Evolutionary conservation across 1,140 invertebrate genomes (phyloP).

Genomic region (Aphidius gifuensis): DNA sequence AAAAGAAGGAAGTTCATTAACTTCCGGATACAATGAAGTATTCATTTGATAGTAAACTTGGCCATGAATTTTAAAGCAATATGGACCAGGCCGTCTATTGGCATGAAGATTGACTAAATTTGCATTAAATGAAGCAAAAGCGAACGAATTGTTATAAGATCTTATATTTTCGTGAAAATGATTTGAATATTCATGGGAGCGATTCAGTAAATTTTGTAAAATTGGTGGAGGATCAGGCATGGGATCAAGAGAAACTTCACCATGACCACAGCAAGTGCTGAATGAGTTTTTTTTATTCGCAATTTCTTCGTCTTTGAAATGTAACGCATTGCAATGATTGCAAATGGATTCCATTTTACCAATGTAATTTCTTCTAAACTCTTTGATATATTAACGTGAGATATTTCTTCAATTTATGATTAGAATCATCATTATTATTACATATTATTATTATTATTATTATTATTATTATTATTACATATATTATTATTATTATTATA

Average conservation of each 20-base stretch:
- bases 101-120: conserved; percentile 10
- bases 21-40: conserved; percentile 1
- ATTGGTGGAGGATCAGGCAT: neutral
- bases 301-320: conserved; percentile 5
- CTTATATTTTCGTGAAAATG: conserved; percentile 7
- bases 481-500: too few species aligned
- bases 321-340: conserved; percentile 8
- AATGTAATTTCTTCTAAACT: neutral
- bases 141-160: conserved; percentile 11
- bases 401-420: too few species aligned
- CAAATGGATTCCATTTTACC: neutral
- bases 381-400: too few species aligned
- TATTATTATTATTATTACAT: too few species aligned
- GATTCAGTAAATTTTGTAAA: conserved; percentile 1
- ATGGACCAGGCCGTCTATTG: neutral
- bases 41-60: conserved; percentile 8
- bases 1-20: conserved; percentile 12
- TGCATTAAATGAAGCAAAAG: conserved; percentile 16
- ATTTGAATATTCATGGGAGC: neutral
- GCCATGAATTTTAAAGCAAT: neutral
- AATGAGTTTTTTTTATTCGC: conserved; percentile 8
- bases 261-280: conserved; percentile 14
- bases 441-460: too few species aligned
- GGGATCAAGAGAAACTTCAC: neutral
- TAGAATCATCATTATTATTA: too few species aligned